phyloP scores from a whole-genome alignment of 1,140 invertebrate species.

The Sinonovacula constricta region DNA sequence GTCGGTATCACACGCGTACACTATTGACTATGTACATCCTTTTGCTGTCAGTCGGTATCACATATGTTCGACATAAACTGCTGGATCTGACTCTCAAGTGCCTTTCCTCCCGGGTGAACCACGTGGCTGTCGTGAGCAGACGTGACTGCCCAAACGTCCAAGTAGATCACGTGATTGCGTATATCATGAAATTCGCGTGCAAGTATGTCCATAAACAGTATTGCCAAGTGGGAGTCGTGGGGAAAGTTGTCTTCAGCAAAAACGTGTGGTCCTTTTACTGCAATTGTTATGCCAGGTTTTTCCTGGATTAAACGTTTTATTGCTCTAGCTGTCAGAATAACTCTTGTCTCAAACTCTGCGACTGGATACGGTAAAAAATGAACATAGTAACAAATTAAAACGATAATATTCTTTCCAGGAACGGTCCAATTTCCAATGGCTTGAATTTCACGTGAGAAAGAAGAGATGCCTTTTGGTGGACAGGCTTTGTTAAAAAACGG shows the following conservation, averaged over 20 bases:
- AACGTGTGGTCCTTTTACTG: slow-evolving; percentile 26
- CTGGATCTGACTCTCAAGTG: slow-evolving; percentile 14
- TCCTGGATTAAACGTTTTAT: neutral
- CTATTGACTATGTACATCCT: too few relatives aligned
- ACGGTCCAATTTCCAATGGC: neutral
- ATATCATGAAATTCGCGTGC: slow-evolving; percentile 18
- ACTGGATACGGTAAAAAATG: slow-evolving; percentile 22
- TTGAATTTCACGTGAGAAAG: neutral
- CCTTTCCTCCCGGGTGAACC: slow-evolving; percentile 2
- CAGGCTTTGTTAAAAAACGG: slow-evolving; percentile 11
- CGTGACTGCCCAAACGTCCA: slow-evolving; percentile 24
- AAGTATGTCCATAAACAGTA: slow-evolving; percentile 9
- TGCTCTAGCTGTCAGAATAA: neutral
- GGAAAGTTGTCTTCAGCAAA: slow-evolving; percentile 11
- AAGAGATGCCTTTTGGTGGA: neutral
- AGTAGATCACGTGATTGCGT: slow-evolving; percentile 7
- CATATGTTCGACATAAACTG: slow-evolving; percentile 37
- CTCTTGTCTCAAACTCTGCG: neutral
- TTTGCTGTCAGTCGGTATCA: too few relatives aligned
- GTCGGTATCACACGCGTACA: too few relatives aligned
- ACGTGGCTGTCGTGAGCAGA: slow-evolving; percentile 14
- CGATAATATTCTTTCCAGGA: neutral
- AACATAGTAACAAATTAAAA: slow-evolving; percentile 11
- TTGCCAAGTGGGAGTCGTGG: slow-evolving; percentile 11
- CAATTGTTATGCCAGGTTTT: slow-evolving; percentile 13